Percentiles rank a stretch among this genome's conserved stretches.
Conservation (phyloP, 2,113 vertebrate species). For the Tonatia bakeri region DNA sequence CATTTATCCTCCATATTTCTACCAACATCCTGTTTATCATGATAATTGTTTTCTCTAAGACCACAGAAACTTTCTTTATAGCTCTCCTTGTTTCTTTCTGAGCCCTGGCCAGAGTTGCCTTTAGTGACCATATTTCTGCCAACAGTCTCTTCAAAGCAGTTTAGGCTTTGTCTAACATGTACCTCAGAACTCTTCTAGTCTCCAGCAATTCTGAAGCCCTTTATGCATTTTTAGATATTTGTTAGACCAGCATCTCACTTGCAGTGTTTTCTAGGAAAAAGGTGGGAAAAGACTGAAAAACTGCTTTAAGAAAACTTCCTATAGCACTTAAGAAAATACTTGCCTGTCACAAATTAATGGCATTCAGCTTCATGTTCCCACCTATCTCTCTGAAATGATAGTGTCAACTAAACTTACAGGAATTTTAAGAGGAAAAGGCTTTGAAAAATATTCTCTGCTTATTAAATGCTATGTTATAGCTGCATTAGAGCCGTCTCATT, state of each 20-base stretch:
- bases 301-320: neutral
- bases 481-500: fast-evolving
- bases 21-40: neutral
- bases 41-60: neutral
- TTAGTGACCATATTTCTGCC: neutral
- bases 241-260: neutral
- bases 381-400: neutral
- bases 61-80: neutral
- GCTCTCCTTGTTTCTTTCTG: neutral
- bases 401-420: neutral
- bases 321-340: neutral
- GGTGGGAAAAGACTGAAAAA: neutral
- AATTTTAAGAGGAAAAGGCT: neutral
- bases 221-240: neutral
- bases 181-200: neutral
- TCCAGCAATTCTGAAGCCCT: neutral
- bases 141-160: neutral
- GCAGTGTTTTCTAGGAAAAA: neutral
- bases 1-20: neutral
- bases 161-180: neutral
- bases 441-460: neutral
- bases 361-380: neutral
- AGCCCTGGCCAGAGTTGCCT: neutral
- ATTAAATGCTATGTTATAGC: neutral
- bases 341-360: neutral